These are phyloP conservation scores for Drosophila niveifrons DNA, from an alignment of 2,888 invertebrate species.

Conservation along the genomic window DNA sequence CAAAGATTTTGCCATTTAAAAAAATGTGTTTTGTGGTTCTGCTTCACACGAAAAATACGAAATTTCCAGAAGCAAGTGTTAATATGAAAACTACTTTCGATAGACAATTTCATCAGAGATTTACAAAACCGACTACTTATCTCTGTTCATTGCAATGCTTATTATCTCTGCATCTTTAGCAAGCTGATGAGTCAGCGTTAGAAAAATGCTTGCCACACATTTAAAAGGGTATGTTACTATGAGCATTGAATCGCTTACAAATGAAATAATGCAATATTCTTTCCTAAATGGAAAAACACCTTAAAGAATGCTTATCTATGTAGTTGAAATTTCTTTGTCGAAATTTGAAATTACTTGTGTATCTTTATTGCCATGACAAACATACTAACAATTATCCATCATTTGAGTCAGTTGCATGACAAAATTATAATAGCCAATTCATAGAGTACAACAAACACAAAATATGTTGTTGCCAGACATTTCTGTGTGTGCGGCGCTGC, in stretches of 20 bases:
- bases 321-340: background rate
- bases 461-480: constrained; percentile 26
- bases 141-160: background rate
- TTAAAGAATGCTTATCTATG: constrained; percentile 1
- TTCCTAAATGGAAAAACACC: constrained; percentile 3
- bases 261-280: background rate
- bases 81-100: background rate
- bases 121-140: background rate
- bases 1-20: background rate
- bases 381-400: constrained; percentile 12
- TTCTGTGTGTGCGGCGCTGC: constrained; percentile 10
- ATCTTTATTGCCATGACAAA: constrained; percentile 10
- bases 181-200: background rate
- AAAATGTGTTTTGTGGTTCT: background rate
- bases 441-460: constrained; percentile 10
- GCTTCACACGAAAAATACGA: background rate
- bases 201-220: background rate
- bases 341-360: constrained; percentile 1
- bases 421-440: constrained; percentile 16
- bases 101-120: background rate
- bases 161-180: background rate
- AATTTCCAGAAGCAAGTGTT: background rate
- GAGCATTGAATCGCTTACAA: background rate
- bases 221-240: background rate
- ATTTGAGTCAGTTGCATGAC: constrained; percentile 13